Evolutionary conservation across 2,113 vertebrate genomes (phyloP).

Genomic region (Protobothrops flavoviridis): DNA sequence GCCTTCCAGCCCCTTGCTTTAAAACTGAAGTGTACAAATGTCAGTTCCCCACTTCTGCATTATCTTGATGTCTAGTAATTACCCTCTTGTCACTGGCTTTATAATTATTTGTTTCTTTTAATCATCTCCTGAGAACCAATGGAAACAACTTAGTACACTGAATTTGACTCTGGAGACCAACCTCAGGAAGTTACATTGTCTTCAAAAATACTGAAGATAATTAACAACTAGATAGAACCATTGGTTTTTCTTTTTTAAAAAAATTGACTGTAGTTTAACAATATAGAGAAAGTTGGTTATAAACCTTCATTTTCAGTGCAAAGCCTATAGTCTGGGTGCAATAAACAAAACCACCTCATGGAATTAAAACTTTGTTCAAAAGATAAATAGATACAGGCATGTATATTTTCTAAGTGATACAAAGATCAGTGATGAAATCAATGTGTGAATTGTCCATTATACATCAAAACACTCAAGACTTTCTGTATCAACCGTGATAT

Average conservation of each 20-base stretch:
- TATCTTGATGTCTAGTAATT: constrained; percentile 30
- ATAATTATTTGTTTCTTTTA: constrained; percentile 31
- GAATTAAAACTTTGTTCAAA: background rate
- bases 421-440: background rate
- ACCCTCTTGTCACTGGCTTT: constrained; percentile 21
- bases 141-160: constrained; percentile 22
- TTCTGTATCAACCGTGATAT: background rate
- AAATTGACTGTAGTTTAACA: background rate
- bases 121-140: constrained; percentile 34
- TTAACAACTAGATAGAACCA: constrained; percentile 1
- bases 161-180: background rate
- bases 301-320: background rate
- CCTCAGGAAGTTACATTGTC: background rate
- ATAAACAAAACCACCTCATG: background rate
- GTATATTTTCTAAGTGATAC: background rate
- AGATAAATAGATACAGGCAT: background rate
- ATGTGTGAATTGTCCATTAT: background rate
- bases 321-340: constrained; percentile 4
- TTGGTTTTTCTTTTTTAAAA: background rate
- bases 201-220: background rate
- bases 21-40: constrained; percentile 34
- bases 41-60: constrained; percentile 42
- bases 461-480: background rate
- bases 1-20: constrained; percentile 45
- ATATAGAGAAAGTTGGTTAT: constrained; percentile 14